Evolutionary conservation across 2,888 invertebrate species (phyloP).

Genomic region (Achlya flavicornis): DNA sequence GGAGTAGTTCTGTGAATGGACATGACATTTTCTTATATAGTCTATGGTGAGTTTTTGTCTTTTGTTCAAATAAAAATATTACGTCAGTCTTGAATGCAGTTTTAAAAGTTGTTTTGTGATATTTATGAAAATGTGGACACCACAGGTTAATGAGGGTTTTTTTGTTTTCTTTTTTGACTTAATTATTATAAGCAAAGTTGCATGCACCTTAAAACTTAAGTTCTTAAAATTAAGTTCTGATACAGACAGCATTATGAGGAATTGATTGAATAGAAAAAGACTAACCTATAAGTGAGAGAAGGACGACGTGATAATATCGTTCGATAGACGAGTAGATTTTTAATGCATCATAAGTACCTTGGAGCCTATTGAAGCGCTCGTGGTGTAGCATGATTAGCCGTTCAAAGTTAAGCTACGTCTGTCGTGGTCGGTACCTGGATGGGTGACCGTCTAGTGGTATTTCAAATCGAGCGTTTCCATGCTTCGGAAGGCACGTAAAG

Average conservation of each 20-base stretch:
- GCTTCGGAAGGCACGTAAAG: too few species aligned
- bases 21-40: constrained; percentile 24
- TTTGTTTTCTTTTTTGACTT: neutral
- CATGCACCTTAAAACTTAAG: too few species aligned
- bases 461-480: too few species aligned
- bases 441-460: too few species aligned
- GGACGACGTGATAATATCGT: neutral
- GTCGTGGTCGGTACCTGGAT: too few species aligned
- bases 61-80: constrained; percentile 16
- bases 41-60: constrained; percentile 17
- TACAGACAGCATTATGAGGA: neutral
- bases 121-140: neutral
- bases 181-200: neutral
- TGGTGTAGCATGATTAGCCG: too few species aligned
- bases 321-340: neutral
- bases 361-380: too few species aligned
- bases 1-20: constrained; percentile 26
- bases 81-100: neutral
- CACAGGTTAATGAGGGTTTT: neutral
- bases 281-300: neutral
- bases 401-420: too few species aligned
- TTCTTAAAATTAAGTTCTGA: neutral
- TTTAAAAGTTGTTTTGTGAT: neutral
- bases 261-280: neutral
- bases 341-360: neutral